Base-by-base conservation (phyloP, 2,113 vertebrate species). In the Albula glossodonta region DNA sequence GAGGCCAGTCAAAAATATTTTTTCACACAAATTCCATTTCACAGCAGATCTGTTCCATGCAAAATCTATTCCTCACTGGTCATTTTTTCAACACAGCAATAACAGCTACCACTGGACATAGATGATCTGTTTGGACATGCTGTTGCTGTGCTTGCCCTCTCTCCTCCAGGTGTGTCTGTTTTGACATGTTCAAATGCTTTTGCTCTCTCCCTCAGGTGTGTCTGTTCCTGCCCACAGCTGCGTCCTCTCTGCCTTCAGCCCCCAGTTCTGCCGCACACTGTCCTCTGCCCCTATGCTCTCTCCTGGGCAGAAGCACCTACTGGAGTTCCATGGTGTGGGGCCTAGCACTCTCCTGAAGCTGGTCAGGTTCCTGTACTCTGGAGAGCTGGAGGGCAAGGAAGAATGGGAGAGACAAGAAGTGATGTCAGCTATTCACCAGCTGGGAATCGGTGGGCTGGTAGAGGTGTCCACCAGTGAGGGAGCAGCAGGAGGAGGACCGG, bases 211-310 rank as follows among this genome's bases (percentile, higher is more conserved):
- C 91, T 12, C 92, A 98, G 97, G 96, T 0, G 92, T 97, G 80
- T 94, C 93, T 0, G 95, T 98, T 70, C 96, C 95, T 0, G 96
- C 96, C 41, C 97, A 98, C 84, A 95, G 97, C 90, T 97, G 96
- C 22, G 84, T 98, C 85, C 94, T 98, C 0, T 96, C 97, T 0
- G 96, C 96, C 83, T 94, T 97, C 91, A 98, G 97, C 92, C 96
- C 97, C 17, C 93, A 95, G 88, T 94, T 98, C 89, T 96, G 94
- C 85, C 95, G 96, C 17, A 90, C 91, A 5, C 92, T 98, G 81
- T 92, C 96, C 79, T 81, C 92, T 22, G 41, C 66, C 25, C 88
- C 92, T 0, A 4, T 56, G 1, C 90, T 89, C 1, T 80, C 50
- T 5, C 51, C 87, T 0, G 93, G 96, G 88, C 81, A 90, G 78